Conservation (phyloP, 2,113 vertebrate species). For the Proterorhinus semilunaris region DNA sequence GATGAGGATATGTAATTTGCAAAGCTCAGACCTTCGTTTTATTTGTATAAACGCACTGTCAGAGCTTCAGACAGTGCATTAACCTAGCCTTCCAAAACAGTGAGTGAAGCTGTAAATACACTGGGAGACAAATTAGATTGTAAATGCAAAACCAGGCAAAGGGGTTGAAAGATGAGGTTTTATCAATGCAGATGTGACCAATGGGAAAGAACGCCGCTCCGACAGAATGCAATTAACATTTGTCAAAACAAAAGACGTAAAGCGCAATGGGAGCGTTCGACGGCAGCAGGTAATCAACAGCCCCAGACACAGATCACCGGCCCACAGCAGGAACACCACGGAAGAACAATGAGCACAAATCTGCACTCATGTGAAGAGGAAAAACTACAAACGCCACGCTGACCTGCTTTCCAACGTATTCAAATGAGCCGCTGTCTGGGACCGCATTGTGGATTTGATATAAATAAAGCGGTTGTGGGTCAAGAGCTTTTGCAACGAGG, state of each 20-base stretch:
- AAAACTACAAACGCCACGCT: neutral
- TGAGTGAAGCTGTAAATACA: too few species aligned
- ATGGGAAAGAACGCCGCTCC: conserved; percentile 2
- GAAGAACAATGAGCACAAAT: conserved; percentile 38
- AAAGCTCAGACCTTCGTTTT: too few species aligned
- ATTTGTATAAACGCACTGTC: too few species aligned
- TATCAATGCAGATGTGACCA: neutral
- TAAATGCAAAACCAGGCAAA: neutral
- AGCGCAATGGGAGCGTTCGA: conserved; percentile 21
- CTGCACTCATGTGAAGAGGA: conserved; percentile 11
- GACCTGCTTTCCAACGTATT: neutral
- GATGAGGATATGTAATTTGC: too few species aligned
- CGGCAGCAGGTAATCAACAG: conserved; percentile 10
- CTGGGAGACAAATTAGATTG: too few species aligned
- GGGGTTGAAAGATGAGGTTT: neutral
- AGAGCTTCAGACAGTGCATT: too few species aligned
- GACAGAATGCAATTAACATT: conserved; percentile 14
- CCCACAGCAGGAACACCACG: conserved; percentile 22
- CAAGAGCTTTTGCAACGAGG: conserved; percentile 4
- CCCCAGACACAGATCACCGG: conserved; percentile 10
- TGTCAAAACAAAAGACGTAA: neutral
- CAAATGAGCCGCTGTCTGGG: neutral
- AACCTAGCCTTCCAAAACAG: too few species aligned
- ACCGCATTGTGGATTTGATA: neutral
- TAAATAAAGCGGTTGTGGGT: conserved; percentile 11